phyloP scores from a whole-genome alignment of 2,797 vertebrate genomes.

The Spheniscus humboldti region DNA sequence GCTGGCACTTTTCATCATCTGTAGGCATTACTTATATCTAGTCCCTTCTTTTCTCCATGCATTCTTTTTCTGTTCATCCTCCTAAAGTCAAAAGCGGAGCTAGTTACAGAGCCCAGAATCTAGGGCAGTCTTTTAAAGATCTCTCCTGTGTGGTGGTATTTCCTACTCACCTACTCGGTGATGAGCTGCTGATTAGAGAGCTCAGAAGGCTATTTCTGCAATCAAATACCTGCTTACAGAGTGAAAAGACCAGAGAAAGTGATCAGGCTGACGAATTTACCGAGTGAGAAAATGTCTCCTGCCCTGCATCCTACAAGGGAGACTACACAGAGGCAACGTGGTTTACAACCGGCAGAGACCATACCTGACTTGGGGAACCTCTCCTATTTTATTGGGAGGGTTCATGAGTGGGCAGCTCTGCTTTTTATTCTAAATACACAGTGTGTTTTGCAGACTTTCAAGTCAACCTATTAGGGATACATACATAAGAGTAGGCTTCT shows the following conservation, averaged over 20 bases:
- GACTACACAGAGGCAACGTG: not conserved
- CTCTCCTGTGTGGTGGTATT: not conserved
- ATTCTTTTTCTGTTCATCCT: not conserved
- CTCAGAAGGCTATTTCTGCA: not conserved
- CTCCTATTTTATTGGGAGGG: not conserved
- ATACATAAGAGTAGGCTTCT: accelerated
- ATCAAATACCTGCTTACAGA: not conserved
- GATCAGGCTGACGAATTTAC: not conserved
- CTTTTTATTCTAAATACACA: not conserved
- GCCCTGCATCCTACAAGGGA: not conserved
- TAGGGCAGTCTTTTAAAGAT: not conserved
- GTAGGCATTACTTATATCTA: not conserved
- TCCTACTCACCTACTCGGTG: not conserved
- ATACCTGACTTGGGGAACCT: accelerated
- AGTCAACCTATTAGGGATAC: not conserved
- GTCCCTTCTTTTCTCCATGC: not conserved
- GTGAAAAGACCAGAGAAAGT: not conserved
- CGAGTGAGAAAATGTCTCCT: not conserved
- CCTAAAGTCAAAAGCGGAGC: not conserved
- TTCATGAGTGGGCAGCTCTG: not conserved
- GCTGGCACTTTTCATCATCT: not conserved
- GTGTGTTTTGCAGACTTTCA: not conserved
- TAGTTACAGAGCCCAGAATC: not conserved
- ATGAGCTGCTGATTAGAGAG: not conserved
- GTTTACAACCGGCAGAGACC: not conserved